These are phyloP conservation scores for Gobio gobio DNA, from an alignment of 2,113 vertebrate species.

Conservation along the genomic window DNA sequence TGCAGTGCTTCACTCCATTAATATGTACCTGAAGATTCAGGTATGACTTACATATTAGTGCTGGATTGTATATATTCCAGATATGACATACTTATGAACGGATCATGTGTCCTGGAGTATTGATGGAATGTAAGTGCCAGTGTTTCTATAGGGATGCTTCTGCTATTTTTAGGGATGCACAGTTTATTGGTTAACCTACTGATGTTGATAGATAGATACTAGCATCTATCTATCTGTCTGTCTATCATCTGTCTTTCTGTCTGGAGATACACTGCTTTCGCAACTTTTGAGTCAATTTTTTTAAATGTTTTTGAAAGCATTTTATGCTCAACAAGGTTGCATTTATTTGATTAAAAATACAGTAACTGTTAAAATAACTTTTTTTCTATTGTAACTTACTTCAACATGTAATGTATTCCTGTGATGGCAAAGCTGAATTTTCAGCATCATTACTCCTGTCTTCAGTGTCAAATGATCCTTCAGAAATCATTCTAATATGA, in stretches of 20 bases:
- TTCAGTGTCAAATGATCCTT: too few relatives aligned
- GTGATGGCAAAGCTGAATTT: too few relatives aligned
- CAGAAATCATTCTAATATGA: too few relatives aligned
- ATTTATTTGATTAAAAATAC: background rate
- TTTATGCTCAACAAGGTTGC: background rate
- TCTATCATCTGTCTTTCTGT: background rate
- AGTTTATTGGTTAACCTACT: background rate
- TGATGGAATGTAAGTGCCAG: background rate
- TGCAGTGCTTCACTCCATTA: slow-evolving; percentile 13
- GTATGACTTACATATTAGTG: background rate
- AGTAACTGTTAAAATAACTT: too few relatives aligned
- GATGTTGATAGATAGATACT: background rate
- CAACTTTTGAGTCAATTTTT: too few relatives aligned
- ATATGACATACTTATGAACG: background rate
- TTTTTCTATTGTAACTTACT: too few relatives aligned
- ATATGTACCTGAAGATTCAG: background rate
- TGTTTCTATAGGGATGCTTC: background rate
- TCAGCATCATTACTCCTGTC: too few relatives aligned
- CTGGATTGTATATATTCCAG: background rate
- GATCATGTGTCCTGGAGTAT: background rate
- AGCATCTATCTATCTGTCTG: background rate
- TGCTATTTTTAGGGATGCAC: background rate
- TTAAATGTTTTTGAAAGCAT: background rate
- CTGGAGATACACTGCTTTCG: background rate
- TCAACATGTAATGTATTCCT: too few relatives aligned